Evolutionary conservation across 2,113 vertebrate species (phyloP).

Genomic region (Donacobius atricapilla): DNA sequence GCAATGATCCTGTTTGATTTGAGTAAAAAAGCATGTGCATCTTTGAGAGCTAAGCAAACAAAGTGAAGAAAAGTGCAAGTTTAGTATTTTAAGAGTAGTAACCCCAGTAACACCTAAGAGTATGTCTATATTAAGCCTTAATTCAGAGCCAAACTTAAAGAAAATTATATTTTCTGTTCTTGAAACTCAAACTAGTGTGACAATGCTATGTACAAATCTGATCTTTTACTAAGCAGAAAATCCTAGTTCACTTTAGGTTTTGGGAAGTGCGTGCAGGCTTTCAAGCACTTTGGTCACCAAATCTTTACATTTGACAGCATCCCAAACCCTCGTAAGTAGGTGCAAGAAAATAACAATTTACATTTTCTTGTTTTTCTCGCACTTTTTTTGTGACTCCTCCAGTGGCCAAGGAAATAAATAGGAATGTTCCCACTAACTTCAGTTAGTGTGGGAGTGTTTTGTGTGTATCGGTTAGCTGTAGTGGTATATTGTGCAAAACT

Average conservation of each 20-base stretch:
- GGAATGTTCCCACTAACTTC: not conserved
- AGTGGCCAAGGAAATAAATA: not conserved
- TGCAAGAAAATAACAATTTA: not conserved
- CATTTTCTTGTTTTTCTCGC: not conserved
- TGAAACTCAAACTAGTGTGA: not conserved
- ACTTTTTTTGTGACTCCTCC: not conserved
- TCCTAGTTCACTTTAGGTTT: not conserved
- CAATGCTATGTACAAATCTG: not conserved
- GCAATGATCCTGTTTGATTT: not conserved
- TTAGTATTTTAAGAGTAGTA: not conserved
- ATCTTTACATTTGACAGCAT: not conserved
- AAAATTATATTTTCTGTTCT: not conserved
- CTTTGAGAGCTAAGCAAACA: not conserved
- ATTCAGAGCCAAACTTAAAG: not conserved
- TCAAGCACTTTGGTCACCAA: not conserved
- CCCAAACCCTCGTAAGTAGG: not conserved
- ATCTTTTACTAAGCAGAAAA: not conserved
- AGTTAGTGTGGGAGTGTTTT: not conserved
- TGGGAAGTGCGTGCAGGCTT: not conserved
- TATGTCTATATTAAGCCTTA: not conserved
- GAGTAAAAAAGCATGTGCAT: accelerated
- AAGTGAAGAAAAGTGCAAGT: not conserved
- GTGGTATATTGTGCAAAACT: not conserved
- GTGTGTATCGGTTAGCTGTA: not conserved
- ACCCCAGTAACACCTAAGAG: not conserved